phyloP scores from a whole-genome alignment of 1,140 invertebrate species.

The Penaeus chinensis region DNA sequence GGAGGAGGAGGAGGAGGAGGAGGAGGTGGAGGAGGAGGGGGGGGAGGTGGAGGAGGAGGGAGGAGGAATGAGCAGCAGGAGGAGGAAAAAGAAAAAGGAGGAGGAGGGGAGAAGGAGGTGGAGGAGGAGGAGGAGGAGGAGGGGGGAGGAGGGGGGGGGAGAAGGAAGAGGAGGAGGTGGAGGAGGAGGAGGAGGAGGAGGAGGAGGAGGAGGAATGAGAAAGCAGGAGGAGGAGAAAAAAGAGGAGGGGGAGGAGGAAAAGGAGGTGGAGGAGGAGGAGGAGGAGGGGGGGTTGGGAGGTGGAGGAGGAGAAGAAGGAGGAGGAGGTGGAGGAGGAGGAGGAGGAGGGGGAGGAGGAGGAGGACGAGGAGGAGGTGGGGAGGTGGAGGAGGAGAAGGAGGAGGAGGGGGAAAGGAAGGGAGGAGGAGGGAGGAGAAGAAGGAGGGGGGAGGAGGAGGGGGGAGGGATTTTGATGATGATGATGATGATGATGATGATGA shows the following conservation, averaged over 20 bases:
- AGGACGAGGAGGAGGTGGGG: neutral
- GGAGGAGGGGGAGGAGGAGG: neutral
- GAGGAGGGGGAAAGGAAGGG: too few species aligned
- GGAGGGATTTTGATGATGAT: neutral
- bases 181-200: too few species aligned
- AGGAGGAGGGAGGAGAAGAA: too few species aligned
- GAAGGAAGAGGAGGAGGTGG: too few species aligned
- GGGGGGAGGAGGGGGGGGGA: neutral
- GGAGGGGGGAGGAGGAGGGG: too few species aligned
- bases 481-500: neutral
- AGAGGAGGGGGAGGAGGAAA: neutral
- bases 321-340: accelerated
- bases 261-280: too few species aligned
- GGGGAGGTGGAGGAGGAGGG: neutral
- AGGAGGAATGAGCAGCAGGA: neutral
- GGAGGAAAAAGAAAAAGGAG: neutral
- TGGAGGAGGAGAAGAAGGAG: too few species aligned
- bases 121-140: too few species aligned
- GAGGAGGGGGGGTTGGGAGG: neutral
- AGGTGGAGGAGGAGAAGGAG: too few species aligned
- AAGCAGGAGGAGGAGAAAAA: too few species aligned
- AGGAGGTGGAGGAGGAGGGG: neutral
- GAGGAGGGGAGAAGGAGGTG: neutral
- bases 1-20: neutral
- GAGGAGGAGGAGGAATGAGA: too few species aligned